Evolutionary conservation across 1,140 invertebrate genomes (phyloP).

Genomic region (Drosophila obscura): DNA sequence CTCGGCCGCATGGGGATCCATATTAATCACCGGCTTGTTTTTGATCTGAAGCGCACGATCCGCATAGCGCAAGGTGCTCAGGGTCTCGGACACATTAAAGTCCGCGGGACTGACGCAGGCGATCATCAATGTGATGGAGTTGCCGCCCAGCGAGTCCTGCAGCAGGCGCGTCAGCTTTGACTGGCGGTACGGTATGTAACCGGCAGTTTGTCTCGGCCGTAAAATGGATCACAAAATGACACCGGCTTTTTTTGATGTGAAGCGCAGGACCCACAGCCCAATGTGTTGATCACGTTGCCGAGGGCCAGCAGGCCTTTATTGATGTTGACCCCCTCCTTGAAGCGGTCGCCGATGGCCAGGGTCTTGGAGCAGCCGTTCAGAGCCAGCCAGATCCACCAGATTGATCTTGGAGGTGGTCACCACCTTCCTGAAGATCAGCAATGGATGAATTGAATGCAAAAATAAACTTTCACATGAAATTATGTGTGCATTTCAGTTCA

Average conservation of each 20-base stretch:
- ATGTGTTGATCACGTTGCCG: conserved; percentile 96
- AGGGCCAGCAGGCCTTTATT: conserved; percentile 95
- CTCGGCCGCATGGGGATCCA: conserved; percentile 88
- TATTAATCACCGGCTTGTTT: conserved; percentile 96
- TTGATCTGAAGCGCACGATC: conserved; percentile 95
- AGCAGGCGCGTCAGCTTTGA: conserved; percentile 96
- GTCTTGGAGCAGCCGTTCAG: conserved; percentile 97
- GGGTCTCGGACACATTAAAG: conserved; percentile 94
- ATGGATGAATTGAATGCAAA: not conserved
- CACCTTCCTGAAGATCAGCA: conserved; percentile 85
- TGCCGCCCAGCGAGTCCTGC: conserved; percentile 96
- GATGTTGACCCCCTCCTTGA: conserved; percentile 96
- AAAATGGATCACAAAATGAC: conserved; percentile 88
- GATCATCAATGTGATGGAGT: conserved; percentile 96
- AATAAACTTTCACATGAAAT: not conserved
- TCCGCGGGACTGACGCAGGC: conserved; percentile 96
- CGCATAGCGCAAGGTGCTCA: conserved; percentile 95
- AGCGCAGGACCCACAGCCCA: conserved; percentile 88
- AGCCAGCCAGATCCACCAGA: conserved; percentile 96
- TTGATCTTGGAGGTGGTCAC: conserved; percentile 92
- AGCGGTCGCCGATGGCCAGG: conserved; percentile 94
- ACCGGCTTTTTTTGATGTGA: conserved; percentile 97
- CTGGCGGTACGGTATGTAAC: conserved; percentile 94
- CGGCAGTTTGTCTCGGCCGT: conserved; percentile 87
- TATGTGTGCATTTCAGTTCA: conserved; percentile 13